Percentiles rank a stretch among this genome's conserved stretches.
These are phyloP conservation scores for Cliona cf. orientalis DNA, from an alignment of 37 sponge, comb jelly and placozoan species.

Conservation along the genomic window DNA sequence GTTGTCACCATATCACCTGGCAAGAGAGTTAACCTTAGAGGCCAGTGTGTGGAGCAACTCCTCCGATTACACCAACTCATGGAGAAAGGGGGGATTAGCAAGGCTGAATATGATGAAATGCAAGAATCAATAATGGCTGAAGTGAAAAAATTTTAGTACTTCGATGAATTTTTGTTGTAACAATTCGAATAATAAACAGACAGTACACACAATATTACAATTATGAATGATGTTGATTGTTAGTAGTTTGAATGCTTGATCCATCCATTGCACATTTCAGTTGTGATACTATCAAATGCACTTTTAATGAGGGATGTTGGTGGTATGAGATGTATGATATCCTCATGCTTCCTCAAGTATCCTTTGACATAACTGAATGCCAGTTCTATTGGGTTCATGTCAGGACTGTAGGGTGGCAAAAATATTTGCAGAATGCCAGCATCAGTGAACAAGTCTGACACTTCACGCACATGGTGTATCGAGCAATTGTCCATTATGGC, in stretches of 20 bases:
- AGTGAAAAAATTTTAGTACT: constrained; percentile 8
- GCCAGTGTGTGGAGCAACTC: constrained; percentile 21
- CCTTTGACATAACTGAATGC: not conserved
- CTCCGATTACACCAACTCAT: too few species aligned
- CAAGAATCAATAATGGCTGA: constrained; percentile 13
- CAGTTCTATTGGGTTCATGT: not conserved
- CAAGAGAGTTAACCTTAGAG: constrained; percentile 15
- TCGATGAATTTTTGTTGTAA: too few species aligned
- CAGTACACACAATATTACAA: too few species aligned
- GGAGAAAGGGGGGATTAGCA: constrained; percentile 8
- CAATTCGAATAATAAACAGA: not conserved
- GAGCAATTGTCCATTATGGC: constrained; percentile 13
- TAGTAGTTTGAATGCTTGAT: too few species aligned
- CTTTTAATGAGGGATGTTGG: not conserved
- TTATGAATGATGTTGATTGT: too few species aligned
- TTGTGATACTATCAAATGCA: constrained; percentile 9
- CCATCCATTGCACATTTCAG: too few species aligned
- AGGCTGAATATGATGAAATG: constrained; percentile 4
- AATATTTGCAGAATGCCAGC: not conserved
- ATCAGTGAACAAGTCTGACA: not conserved
- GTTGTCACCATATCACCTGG: constrained; percentile 23
- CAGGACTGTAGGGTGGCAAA: constrained; percentile 9
- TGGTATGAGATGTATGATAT: not conserved
- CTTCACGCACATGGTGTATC: not conserved
- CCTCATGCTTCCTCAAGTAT: constrained; percentile 13